These are phyloP conservation scores for Muscina levida DNA, from an alignment of 2,888 invertebrate genomes.

Conservation along the genomic window DNA sequence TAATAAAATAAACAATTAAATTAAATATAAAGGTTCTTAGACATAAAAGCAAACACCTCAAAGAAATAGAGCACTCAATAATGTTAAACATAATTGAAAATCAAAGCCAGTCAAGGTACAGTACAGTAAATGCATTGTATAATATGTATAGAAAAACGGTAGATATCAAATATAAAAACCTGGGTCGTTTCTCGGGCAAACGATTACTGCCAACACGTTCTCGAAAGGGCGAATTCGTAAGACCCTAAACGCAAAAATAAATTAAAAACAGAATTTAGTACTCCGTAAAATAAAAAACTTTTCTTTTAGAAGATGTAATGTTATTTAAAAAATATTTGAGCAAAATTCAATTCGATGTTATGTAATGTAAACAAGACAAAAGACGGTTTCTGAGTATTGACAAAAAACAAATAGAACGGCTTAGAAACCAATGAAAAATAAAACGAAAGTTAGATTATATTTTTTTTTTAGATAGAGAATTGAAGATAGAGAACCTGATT, in stretches of 20 bases:
- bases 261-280: slow-evolving; percentile 45
- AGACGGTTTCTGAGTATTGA: slow-evolving; percentile 50
- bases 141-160: slow-evolving; percentile 17
- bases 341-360: slow-evolving; percentile 20
- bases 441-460: slow-evolving; percentile 37
- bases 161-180: slow-evolving; percentile 82
- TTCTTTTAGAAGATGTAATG: no score
- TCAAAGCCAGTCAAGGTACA: slow-evolving; percentile 63
- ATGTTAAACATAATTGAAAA: slow-evolving; percentile 49
- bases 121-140: slow-evolving; percentile 45
- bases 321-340: slow-evolving; percentile 35
- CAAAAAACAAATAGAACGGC: slow-evolving; percentile 44
- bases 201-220: slow-evolving; percentile 94
- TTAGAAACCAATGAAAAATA: slow-evolving; percentile 42
- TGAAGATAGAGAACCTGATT: slow-evolving; percentile 79
- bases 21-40: background rate
- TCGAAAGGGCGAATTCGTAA: slow-evolving; percentile 90
- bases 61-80: slow-evolving; percentile 39
- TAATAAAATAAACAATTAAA: slow-evolving; percentile 67
- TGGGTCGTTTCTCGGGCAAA: slow-evolving; percentile 90
- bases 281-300: slow-evolving; percentile 14
- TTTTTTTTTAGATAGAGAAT: slow-evolving; percentile 29
- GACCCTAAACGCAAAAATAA: slow-evolving; percentile 77
- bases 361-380: slow-evolving; percentile 51
- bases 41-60: slow-evolving; percentile 59